These are phyloP conservation scores for Temnothorax longispinosus DNA, from an alignment of 1,140 invertebrate genomes.

Conservation along the genomic window DNA sequence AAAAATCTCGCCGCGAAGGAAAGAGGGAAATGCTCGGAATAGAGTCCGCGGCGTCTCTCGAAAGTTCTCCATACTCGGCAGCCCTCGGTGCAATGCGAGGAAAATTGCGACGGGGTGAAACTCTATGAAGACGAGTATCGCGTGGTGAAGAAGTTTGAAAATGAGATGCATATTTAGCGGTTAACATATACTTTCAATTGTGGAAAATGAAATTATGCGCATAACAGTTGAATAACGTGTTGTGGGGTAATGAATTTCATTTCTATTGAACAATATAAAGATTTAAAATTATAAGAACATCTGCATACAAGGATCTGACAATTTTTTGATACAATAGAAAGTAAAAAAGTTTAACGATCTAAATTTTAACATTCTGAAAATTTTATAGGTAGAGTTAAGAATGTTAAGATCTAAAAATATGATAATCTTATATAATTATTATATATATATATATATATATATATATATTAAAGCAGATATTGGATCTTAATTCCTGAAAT, in stretches of 20 bases:
- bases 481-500: too few species aligned
- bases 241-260: not conserved
- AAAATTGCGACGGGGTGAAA: constrained; percentile 13
- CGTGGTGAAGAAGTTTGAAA: constrained; percentile 21
- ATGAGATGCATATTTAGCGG: constrained; percentile 16
- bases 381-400: not conserved
- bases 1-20: not conserved
- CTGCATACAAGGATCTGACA: not conserved
- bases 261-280: not conserved
- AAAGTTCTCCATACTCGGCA: constrained; percentile 29
- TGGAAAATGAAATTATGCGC: not conserved
- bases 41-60: not conserved
- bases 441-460: not conserved
- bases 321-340: not conserved
- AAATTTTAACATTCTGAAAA: not conserved
- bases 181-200: constrained; percentile 9
- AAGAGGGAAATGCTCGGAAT: constrained; percentile 17
- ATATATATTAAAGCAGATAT: too few species aligned
- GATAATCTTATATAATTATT: not conserved
- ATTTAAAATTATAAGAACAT: not conserved
- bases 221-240: not conserved
- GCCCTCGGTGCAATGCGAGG: not conserved
- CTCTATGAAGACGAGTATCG: constrained; percentile 18
- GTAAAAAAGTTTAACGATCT: not conserved
- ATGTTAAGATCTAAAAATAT: not conserved